Conservation (phyloP, 2,113 vertebrate species). For the Aegotheles bennettii region DNA sequence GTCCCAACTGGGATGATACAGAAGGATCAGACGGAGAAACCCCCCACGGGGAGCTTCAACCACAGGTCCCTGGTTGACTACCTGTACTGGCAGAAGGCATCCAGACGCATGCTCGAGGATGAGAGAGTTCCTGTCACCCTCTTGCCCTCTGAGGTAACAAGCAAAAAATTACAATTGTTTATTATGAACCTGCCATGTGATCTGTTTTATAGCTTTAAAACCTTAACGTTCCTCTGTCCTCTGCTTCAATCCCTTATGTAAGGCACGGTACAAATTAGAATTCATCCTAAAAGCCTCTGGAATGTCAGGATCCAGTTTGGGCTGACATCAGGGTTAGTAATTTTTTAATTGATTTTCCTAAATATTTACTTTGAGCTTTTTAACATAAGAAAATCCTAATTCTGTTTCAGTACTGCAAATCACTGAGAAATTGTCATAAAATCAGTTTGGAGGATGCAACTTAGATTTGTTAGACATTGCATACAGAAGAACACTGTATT, state of each 20-base stretch:
- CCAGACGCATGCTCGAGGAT: conserved; percentile 89
- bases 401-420: background rate
- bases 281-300: background rate
- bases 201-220: background rate
- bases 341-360: background rate
- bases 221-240: background rate
- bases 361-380: background rate
- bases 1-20: conserved; percentile 93
- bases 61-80: conserved; percentile 92
- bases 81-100: conserved; percentile 92
- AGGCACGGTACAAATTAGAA: background rate
- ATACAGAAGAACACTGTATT: background rate
- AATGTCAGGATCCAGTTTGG: background rate
- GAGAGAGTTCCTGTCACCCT: conserved; percentile 87
- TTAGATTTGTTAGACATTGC: background rate
- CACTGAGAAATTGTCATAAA: background rate
- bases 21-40: conserved; percentile 90
- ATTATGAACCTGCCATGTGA: background rate
- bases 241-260: background rate
- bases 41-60: conserved; percentile 87
- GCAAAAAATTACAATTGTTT: conserved; percentile 15
- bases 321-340: background rate
- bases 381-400: background rate
- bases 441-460: background rate
- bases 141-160: conserved; percentile 81